A percentile compares a stretch with the other conserved stretches of the same genome.
Conservation (phyloP, 2,113 vertebrate genomes). For the Oxygymnocypris stewartii region DNA sequence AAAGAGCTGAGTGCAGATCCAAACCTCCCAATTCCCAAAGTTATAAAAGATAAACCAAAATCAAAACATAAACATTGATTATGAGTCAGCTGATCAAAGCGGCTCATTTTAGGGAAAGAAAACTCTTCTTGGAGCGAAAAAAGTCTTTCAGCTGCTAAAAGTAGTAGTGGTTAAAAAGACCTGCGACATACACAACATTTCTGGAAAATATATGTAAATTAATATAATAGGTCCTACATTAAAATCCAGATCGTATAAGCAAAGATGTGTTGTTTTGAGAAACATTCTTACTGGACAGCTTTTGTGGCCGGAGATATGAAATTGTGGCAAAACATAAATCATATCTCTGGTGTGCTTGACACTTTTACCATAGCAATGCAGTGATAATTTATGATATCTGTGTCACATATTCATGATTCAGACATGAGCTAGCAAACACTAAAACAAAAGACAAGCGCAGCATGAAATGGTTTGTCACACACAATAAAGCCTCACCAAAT, state of each 20-base stretch:
- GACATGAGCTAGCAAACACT: conserved; percentile 65
- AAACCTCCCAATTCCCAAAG: neutral
- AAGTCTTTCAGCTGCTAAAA: neutral
- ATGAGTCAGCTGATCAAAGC: neutral
- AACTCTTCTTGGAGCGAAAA: neutral
- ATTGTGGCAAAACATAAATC: conserved; percentile 46
- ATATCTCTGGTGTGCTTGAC: conserved; percentile 57
- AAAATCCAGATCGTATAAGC: conserved; percentile 13
- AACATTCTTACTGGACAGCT: conserved; percentile 54
- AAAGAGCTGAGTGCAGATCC: neutral
- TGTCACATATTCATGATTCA: conserved; percentile 67
- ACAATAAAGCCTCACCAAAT: conserved; percentile 1
- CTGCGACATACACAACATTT: neutral
- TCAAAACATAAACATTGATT: neutral
- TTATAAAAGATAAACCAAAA: conserved; percentile 12
- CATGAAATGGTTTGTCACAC: conserved; percentile 73
- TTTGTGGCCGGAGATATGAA: conserved; percentile 56
- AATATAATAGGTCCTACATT: neutral
- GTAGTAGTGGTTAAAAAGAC: neutral
- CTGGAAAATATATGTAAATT: neutral
- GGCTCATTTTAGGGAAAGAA: neutral
- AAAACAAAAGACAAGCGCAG: conserved; percentile 67
- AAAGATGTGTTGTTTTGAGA: neutral
- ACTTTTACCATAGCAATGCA: conserved; percentile 68
- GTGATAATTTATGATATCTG: conserved; percentile 70